Base-by-base conservation (phyloP, 2,113 vertebrate genomes). In the Toxostoma redivivum region DNA sequence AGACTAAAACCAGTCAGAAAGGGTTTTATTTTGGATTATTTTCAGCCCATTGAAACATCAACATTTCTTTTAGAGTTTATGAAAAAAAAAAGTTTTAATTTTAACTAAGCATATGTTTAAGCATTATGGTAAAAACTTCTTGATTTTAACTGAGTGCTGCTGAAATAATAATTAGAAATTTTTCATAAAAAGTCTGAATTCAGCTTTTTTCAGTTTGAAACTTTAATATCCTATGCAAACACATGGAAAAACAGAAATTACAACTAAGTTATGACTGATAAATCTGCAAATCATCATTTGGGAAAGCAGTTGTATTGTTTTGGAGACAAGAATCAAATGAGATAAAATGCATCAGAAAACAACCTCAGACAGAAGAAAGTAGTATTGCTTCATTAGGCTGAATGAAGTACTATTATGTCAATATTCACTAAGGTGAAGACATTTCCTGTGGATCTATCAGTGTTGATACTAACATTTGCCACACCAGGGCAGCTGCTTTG, bases 401-500 rank as follows among this genome's bases (percentile, higher is more conserved):
- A 31, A 25, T 30, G 40, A 82, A 82, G 23, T 35, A 74, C 30
- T 42, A 9, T 21, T n/a, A 38, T 25, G 18, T 27, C 35, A 57
- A 40, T 58, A 35, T 7, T 45, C 53, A 81, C 14, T 61, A 45
- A 27, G 40, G 5, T 16, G 21, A 31, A 42, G 40, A 42, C 40
- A 42, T 42, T 42, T 66, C 11, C 38, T 51, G 28, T 45, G 28
- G 7, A 45, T 64, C 11, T 83, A 12, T 33, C 53, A 40, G 10
- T 21, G 33, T 18, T 91, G 37, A 44, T 58, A 33, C 4, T 53
- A 74, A 85, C 10, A 33, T 90, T 85, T 93, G 20, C 31, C 40
- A 66, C 15, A 61, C 22, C 50, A 97, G 94, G 89, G 44, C 72
- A 89, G 40, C 99, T 99, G 98, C 96, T 98, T 60, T 99, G 99